Base-by-base conservation (phyloP, 2,113 vertebrate genomes). In the Gasterosteus aculeatus region DNA sequence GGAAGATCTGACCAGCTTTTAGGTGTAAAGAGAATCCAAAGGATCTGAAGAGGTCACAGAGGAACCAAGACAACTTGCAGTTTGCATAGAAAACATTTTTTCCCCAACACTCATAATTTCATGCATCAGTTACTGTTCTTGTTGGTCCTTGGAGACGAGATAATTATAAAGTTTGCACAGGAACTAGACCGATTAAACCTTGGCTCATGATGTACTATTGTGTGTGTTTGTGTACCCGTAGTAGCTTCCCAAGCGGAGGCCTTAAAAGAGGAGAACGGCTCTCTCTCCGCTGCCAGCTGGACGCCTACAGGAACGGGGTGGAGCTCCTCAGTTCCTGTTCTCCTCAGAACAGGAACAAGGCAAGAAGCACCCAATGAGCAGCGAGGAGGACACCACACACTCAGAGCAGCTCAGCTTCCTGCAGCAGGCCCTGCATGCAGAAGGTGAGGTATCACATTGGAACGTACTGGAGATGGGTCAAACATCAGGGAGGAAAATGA, bases 201-300 rank as follows among this genome's bases (percentile, higher is more conserved):
- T 22, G 47, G 1, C 16, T 41, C 10, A 12, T 33, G 22, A 51
- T 42, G 9, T 33, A 33, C 57, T 60, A 22, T 35, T 61, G 12
- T 71, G 7, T 3, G 0, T 69, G 66, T 58, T 53, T 62, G 35
- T 61, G 57, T 22, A 22, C 39, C 51, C 74, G 57, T 72, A 9
- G 94, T 94, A 77, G 89, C 95, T 29, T 94, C 95, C 0, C 97
- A 98, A 93, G 90, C 93, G 47, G 97, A 98, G 82, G 95, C 95
- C n/a, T 90, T 99, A 73, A 97, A 97, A 85, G 96, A 97, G 86
- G 97, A 98, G 92, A 99, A 98, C 1, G 96, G 98, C 93, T 98
- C 96, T 60, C 93, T 99, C 97, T n/a, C n/a, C n/a, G n/a, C n/a
- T n/a, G n/a, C n/a, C n/a, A n/a, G n/a, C n/a, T n/a, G 44, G 96